These are phyloP conservation scores for Sebastes kiyomatsui DNA, from an alignment of 2,797 vertebrate genomes.

Conservation along the genomic window DNA sequence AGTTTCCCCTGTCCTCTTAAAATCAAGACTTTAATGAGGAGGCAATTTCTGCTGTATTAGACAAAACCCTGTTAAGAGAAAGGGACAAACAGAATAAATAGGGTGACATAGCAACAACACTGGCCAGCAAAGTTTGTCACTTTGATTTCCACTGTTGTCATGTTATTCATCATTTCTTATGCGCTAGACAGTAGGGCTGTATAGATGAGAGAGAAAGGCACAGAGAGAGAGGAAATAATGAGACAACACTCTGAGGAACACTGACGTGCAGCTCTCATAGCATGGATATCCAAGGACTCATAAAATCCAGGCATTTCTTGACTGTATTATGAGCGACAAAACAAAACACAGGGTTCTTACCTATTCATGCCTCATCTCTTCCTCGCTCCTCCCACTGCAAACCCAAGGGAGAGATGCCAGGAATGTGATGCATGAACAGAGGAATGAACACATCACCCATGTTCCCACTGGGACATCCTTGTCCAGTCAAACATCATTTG, in stretches of 20 bases:
- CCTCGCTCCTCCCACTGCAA: conserved; percentile 11
- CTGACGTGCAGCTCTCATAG: conserved; percentile 7
- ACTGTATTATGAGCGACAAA: neutral
- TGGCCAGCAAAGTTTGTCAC: neutral
- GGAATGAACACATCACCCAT: conserved; percentile 37
- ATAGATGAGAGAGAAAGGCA: neutral
- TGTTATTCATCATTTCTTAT: conserved; percentile 11
- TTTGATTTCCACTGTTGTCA: neutral
- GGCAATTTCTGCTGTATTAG: conserved; percentile 20
- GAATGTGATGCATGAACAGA: conserved; percentile 31
- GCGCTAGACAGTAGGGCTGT: neutral
- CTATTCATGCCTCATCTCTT: conserved; percentile 24
- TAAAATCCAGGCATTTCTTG: conserved; percentile 11
- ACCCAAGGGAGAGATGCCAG: conserved; percentile 39
- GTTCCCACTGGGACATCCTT: conserved; percentile 38
- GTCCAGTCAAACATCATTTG: conserved; percentile 39
- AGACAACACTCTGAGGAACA: conserved; percentile 26
- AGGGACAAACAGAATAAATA: neutral
- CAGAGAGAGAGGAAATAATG: conserved; percentile 22
- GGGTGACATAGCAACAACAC: neutral
- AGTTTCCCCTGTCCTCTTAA: conserved; percentile 37
- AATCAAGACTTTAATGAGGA: conserved; percentile 37
- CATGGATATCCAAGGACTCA: conserved; percentile 15
- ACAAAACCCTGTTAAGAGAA: neutral
- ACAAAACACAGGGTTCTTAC: neutral